These are phyloP conservation scores for Drosophila arawakana DNA, from an alignment of 1,140 invertebrate species.

Conservation along the genomic window DNA sequence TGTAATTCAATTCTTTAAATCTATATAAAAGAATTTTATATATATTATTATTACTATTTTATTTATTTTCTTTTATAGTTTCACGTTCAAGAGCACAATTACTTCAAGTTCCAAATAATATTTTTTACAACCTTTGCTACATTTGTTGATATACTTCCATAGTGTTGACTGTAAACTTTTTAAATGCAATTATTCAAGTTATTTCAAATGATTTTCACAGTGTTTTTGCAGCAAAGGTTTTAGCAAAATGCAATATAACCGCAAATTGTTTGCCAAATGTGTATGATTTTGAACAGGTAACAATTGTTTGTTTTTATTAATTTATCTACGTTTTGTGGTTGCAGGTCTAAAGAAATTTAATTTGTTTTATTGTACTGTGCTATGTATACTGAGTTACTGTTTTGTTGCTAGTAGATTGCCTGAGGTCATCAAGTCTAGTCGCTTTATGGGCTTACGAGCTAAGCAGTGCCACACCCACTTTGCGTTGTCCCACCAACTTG, in stretches of 20 bases:
- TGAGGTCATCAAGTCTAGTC: conserved; percentile 32
- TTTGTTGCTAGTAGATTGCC: not conserved
- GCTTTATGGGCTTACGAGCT: conserved; percentile 50
- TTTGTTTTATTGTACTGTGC: conserved; percentile 2
- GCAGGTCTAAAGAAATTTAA: not conserved
- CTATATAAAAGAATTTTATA: too few species aligned
- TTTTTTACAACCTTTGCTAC: too few species aligned
- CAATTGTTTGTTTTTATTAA: conserved; percentile 9
- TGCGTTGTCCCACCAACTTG: not conserved
- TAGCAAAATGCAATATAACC: conserved; percentile 2
- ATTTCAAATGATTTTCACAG: conserved; percentile 4
- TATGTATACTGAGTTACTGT: conserved; percentile 1
- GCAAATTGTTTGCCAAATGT: conserved; percentile 13
- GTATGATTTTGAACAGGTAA: conserved; percentile 5
- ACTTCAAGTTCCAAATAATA: too few species aligned
- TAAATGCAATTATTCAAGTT: conserved; percentile 5
- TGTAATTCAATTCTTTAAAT: too few species aligned
- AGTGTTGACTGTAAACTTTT: not conserved
- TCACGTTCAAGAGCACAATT: too few species aligned
- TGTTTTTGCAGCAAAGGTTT: not conserved
- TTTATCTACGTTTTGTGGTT: not conserved
- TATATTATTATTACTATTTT: too few species aligned
- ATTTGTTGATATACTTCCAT: not conserved
- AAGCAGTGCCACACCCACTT: conserved; percentile 24
- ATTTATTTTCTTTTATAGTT: too few species aligned